These are phyloP conservation scores for Salarias fasciatus DNA, from an alignment of 2,797 vertebrate species.

Conservation along the genomic window DNA sequence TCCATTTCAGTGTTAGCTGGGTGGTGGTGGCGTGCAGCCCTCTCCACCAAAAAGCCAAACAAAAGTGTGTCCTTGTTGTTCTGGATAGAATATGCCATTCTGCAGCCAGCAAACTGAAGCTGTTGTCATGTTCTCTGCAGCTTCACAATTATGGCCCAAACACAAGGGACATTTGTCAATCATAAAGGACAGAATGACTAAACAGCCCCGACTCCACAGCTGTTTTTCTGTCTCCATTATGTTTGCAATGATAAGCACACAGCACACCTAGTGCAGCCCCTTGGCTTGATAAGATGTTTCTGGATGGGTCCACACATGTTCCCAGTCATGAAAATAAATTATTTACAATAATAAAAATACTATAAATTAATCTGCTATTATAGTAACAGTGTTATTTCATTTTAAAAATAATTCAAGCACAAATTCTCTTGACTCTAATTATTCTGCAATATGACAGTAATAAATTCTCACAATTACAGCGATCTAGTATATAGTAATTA, in stretches of 20 bases:
- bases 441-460: too few relatives aligned
- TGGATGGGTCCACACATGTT: slow-evolving; percentile 1
- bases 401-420: too few relatives aligned
- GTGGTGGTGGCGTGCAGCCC: slow-evolving; percentile 71
- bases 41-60: slow-evolving; percentile 80
- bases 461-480: too few relatives aligned
- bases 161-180: slow-evolving; percentile 78
- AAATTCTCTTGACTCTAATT: too few relatives aligned
- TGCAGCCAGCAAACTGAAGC: slow-evolving; percentile 64
- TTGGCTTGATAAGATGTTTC: slow-evolving; percentile 4
- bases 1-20: slow-evolving; percentile 72
- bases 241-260: slow-evolving; percentile 33
- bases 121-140: slow-evolving; percentile 76
- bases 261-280: slow-evolving; percentile 12
- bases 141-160: slow-evolving; percentile 63
- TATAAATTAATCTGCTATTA: too few relatives aligned
- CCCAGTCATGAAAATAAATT: slow-evolving; percentile 7
- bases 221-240: slow-evolving; percentile 39
- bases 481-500: background rate
- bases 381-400: too few relatives aligned
- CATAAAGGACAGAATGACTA: slow-evolving; percentile 60
- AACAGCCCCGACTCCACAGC: slow-evolving; percentile 38
- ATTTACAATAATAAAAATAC: background rate
- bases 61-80: slow-evolving; percentile 80
- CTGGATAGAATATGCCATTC: slow-evolving; percentile 77